Evolutionary conservation across 2,888 invertebrate species (phyloP).

Genomic region (Hecatera dysodea): DNA sequence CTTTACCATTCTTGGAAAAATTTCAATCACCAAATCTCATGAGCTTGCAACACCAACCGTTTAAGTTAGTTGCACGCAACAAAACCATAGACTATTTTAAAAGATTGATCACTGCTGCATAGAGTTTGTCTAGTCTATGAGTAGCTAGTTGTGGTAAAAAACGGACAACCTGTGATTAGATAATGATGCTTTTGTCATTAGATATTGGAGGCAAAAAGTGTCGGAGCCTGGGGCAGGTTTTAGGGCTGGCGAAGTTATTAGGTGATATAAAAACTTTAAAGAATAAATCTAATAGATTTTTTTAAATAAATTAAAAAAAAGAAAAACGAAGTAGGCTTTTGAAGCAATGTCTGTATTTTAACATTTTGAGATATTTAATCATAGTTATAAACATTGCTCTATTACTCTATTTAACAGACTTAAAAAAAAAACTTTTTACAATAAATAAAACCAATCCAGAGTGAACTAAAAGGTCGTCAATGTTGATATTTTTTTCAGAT

Average conservation of each 20-base stretch:
- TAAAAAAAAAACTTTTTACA: too few relatives aligned
- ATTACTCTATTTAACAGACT: too few relatives aligned
- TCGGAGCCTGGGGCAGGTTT: conserved; percentile 59
- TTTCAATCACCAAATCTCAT: neutral
- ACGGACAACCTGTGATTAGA: conserved; percentile 82
- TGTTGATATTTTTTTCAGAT: too few relatives aligned
- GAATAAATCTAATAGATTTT: too few relatives aligned
- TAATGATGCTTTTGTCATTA: conserved; percentile 87
- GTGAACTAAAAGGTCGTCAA: too few relatives aligned
- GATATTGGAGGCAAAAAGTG: conserved; percentile 83
- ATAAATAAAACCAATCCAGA: too few relatives aligned
- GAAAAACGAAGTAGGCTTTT: too few relatives aligned
- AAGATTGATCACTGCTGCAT: conserved; percentile 64
- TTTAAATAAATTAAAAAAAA: too few relatives aligned
- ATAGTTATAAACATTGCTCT: too few relatives aligned
- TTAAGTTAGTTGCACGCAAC: conserved; percentile 45
- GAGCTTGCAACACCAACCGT: neutral
- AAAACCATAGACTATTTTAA: conserved; percentile 59
- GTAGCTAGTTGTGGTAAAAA: conserved; percentile 73
- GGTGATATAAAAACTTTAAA: too few relatives aligned
- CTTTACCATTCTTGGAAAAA: neutral
- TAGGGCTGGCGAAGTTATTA: conserved; percentile 64
- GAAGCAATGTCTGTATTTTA: too few relatives aligned
- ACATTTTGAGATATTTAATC: too few relatives aligned
- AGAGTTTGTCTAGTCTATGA: conserved; percentile 49